These are phyloP conservation scores for Rhynchotus rufescens DNA, from an alignment of 2,797 vertebrate species.

Conservation along the genomic window DNA sequence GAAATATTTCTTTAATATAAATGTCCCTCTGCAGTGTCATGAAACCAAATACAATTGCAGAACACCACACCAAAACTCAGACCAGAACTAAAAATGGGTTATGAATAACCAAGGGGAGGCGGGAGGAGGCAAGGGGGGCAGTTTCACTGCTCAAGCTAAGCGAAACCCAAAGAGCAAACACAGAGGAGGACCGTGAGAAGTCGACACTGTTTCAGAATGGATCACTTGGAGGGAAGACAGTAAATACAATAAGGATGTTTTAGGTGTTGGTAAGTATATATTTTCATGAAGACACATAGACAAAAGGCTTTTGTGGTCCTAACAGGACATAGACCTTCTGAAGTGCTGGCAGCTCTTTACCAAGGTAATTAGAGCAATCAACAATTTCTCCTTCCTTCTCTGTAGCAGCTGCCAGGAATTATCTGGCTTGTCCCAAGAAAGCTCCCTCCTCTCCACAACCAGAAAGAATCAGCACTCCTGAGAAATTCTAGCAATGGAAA, in stretches of 20 bases:
- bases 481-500: not conserved
- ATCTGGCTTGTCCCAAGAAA: not conserved
- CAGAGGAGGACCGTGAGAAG: not conserved
- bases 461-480: not conserved
- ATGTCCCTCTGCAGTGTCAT: not conserved
- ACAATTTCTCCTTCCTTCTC: not conserved
- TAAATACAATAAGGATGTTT: not conserved
- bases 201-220: not conserved
- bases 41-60: conserved; percentile 12
- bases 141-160: not conserved
- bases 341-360: not conserved
- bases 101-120: conserved; percentile 20
- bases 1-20: not conserved
- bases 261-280: not conserved
- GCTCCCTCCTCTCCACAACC: not conserved
- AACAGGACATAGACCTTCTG: not conserved
- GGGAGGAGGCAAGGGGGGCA: not conserved
- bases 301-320: not conserved
- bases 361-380: conserved; percentile 20
- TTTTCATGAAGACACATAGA: not conserved
- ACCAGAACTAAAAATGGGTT: not conserved
- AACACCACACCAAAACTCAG: not conserved
- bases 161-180: conserved; percentile 7
- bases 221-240: not conserved
- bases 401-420: not conserved